Base-by-base conservation (phyloP, 2,797 vertebrate species). In the Sandelia bainsii region DNA sequence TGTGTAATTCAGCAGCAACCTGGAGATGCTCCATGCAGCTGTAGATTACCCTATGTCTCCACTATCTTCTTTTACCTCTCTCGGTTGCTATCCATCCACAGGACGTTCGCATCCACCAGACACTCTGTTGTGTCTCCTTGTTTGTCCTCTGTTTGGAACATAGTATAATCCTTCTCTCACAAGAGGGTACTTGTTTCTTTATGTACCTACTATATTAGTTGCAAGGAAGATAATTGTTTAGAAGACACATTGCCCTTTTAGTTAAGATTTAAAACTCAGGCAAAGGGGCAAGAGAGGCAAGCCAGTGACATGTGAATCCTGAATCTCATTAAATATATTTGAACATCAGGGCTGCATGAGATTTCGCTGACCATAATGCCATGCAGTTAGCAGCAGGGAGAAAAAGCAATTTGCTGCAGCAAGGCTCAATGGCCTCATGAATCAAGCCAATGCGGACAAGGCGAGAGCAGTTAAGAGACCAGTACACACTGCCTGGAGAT, bases 321-420 rank as follows among this genome's bases (percentile, higher is more conserved):
- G 50, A 78, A 87, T 84, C 66, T 83, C 78, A 76, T 87, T 81
- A 81, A 66, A 84, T 81, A 52, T 64, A 70, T 88, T 83, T 75
- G 67, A 87, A 79, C 81, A 77, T 77, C 62, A 29, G 72, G 68
- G 34, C 61, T 65, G 74, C 48, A 37, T 75, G 77, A 83, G 77
- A 84, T 85, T 90, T 72, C 12, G 61, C 80, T 75, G 82, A 81
- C 81, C 81, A 61, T 84, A 82, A 87, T 82, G 87, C 81, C 63
- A 72, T 66, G 72, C 81, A 71, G 82, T 88, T 87, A 86, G 71
- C 58, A 85, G 81, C 62, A 0, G 72, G 89, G 80, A 75, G 78
- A 66, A 87, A 90, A 93, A 90, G 90, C 89, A 91, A 91, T 92
- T 92, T 93, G 81, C 86, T 68, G 84, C 73, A 32, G 88, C 77